Evolutionary conservation across 2,113 vertebrate species (phyloP), one percentile per base, ranked within the genome.

Genomic region (Mustelus asterias): DNA sequence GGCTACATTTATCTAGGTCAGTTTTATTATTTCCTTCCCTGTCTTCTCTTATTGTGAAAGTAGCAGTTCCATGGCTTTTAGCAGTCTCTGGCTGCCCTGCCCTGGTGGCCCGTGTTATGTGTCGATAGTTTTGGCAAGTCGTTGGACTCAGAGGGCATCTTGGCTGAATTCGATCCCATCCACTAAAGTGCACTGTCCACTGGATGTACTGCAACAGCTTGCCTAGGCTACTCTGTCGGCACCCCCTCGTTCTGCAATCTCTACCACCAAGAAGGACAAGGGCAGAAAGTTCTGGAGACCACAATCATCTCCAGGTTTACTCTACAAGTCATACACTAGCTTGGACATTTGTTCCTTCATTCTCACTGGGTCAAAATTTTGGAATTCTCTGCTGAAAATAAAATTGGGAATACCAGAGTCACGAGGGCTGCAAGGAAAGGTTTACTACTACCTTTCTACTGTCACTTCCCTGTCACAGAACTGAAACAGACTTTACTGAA

Each of bases 1-100:
- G 86, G 48, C 85, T 58, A 54, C 85, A 58, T 88, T 88, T 88
- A 88, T 88, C 85, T 29, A 88, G 48, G 85, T 29, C 85, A 54
- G 13, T 54, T 88, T 89, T 89, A 58, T 89, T 89, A 60, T 89
- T 89, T 89, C 58, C 86, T 60, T 33, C 29, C 54, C 86, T 22
- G 11, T 33, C 54, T 58, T 60, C 86, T 60, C 86, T 29, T 60
- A 10, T 14, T 88, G 44, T 88, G 85, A 88, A 54, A 88, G 22
- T 44, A 9, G 26, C 85, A 7, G 24, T 88, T 58, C 48, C 26
- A 11, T 33, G 86, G 54, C 3, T 54, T 54, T 89, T 14, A 14
- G 24, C 48, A 29, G 86, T 54, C 86, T 10, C 0, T 76, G 26
- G 85, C 8, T 88, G 24, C 2, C 48, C 8, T 88, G 24, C 44